A percentile compares a stretch with the other conserved stretches of the same genome.
Conservation (phyloP, 2,797 vertebrate genomes). For the Crax fasciolata region DNA sequence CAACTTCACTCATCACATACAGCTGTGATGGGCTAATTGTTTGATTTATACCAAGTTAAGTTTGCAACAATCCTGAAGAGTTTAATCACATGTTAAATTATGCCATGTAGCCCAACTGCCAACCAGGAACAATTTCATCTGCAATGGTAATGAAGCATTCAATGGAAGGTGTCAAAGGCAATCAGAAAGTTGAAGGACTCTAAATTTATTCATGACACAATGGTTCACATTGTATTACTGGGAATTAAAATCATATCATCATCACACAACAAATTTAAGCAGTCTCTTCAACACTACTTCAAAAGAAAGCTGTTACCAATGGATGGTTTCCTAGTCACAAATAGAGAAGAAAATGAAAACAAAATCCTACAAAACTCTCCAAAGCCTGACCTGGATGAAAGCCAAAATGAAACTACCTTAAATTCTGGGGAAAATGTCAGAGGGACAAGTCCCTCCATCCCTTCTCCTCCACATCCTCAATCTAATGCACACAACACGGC, state of each 20-base stretch:
- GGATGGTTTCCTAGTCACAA: not conserved
- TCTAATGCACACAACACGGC: not conserved
- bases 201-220: constrained; percentile 22
- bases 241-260: not conserved
- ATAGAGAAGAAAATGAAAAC: not conserved
- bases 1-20: not conserved
- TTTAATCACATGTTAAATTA: constrained; percentile 59
- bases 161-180: constrained; percentile 56
- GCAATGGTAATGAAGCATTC: constrained; percentile 64
- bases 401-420: not conserved
- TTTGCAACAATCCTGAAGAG: constrained; percentile 17
- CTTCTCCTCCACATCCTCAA: rapidly evolving
- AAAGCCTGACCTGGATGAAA: not conserved
- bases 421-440: not conserved
- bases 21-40: not conserved
- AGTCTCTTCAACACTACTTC: not conserved
- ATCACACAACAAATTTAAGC: not conserved
- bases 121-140: constrained; percentile 49
- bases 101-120: constrained; percentile 41
- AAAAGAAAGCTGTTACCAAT: not conserved
- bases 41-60: not conserved
- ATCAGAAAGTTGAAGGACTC: constrained; percentile 59
- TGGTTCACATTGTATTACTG: not conserved
- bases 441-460: not conserved
- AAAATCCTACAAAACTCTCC: not conserved